Percentiles rank a stretch among this genome's conserved stretches.
Evolutionary conservation across 1,140 invertebrate species (phyloP).

Genomic region (Ceratina calcarata): DNA sequence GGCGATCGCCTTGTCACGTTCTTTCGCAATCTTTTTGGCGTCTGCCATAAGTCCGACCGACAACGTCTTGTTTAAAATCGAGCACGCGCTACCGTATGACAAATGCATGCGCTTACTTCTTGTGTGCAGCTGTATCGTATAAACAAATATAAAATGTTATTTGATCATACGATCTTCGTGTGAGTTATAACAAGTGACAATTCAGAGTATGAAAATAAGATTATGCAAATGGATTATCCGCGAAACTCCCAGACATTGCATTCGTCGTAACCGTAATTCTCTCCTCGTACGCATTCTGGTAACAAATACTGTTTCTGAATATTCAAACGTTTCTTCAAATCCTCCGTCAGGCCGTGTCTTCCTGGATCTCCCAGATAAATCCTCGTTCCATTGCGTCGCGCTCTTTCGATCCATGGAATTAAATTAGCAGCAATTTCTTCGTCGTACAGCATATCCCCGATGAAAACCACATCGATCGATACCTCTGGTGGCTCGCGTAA

Average conservation of each 20-base stretch:
- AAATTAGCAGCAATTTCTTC: slow-evolving; percentile 77
- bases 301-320: slow-evolving; percentile 62
- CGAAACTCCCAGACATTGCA: slow-evolving; percentile 8
- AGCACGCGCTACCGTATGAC: slow-evolving; percentile 16
- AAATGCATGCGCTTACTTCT: no score
- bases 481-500: slow-evolving; percentile 60
- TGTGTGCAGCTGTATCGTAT: neutral
- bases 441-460: slow-evolving; percentile 83
- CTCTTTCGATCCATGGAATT: slow-evolving; percentile 77
- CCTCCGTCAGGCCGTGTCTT: slow-evolving; percentile 67
- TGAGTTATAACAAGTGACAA: neutral
- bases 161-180: neutral
- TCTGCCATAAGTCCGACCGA: slow-evolving; percentile 5
- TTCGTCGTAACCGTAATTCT: slow-evolving; percentile 70
- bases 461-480: slow-evolving; percentile 78
- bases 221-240: neutral
- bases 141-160: neutral
- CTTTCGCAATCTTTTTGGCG: neutral
- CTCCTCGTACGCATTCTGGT: slow-evolving; percentile 66
- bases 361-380: slow-evolving; percentile 77
- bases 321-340: slow-evolving; percentile 56
- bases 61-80: slow-evolving; percentile 3
- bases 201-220: neutral
- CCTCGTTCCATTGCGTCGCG: slow-evolving; percentile 67
- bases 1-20: neutral